Evolutionary conservation across 1,140 invertebrate genomes (phyloP).

Genomic region (Drosophila tristis): DNA sequence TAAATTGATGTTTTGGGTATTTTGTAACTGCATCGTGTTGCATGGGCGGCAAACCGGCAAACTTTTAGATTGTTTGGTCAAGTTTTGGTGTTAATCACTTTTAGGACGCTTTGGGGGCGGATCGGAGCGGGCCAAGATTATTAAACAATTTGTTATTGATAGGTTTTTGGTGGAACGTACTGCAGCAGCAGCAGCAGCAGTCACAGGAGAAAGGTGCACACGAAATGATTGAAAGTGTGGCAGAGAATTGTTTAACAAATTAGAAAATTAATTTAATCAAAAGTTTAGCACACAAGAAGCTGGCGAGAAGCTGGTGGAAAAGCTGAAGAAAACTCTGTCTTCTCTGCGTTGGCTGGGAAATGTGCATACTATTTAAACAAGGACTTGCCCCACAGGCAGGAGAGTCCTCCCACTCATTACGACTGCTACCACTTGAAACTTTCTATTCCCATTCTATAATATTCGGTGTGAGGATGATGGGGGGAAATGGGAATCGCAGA

Average conservation of each 20-base stretch:
- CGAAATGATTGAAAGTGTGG: slow-evolving; percentile 40
- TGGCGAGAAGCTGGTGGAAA: neutral
- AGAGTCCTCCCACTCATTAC: slow-evolving; percentile 22
- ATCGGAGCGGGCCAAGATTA: slow-evolving; percentile 12
- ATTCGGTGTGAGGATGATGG: slow-evolving; percentile 44
- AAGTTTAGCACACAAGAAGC: neutral
- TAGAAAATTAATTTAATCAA: slow-evolving; percentile 20
- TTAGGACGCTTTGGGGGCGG: slow-evolving; percentile 36
- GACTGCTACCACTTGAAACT: slow-evolving; percentile 41
- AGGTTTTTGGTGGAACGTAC: neutral
- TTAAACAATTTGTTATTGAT: slow-evolving; percentile 55
- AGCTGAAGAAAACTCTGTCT: neutral
- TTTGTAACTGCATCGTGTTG: slow-evolving; percentile 65
- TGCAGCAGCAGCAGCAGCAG: neutral
- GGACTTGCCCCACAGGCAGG: too few relatives aligned
- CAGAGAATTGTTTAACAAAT: slow-evolving; percentile 17
- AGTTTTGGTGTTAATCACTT: slow-evolving; percentile 71
- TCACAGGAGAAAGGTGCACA: slow-evolving; percentile 22
- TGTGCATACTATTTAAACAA: neutral
- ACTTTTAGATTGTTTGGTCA: slow-evolving; percentile 49
- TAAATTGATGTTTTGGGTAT: slow-evolving; percentile 83
- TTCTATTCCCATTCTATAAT: slow-evolving; percentile 17
- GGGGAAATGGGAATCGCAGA: slow-evolving; percentile 18
- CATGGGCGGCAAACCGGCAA: slow-evolving; percentile 43
- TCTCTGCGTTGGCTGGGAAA: neutral